These are phyloP conservation scores for Ectemnius lituratus DNA, from an alignment of 2,888 invertebrate species.

Conservation along the genomic window DNA sequence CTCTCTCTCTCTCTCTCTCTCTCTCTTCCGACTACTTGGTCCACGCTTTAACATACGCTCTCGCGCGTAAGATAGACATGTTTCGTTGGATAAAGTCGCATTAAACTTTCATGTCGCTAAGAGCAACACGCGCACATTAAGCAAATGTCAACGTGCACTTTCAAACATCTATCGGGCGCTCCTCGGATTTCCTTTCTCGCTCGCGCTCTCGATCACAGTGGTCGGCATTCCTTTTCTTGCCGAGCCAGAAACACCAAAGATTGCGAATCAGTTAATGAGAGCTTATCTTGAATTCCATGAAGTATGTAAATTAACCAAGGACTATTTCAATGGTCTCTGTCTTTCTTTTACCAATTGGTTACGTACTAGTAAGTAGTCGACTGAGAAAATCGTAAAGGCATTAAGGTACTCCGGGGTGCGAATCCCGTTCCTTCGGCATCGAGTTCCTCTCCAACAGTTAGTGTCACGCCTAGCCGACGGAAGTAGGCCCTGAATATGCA, in stretches of 20 bases:
- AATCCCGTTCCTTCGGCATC: neutral
- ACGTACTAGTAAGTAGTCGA: neutral
- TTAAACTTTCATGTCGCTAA: slow-evolving; percentile 28
- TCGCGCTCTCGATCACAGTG: neutral
- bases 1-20: no score
- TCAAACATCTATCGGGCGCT: slow-evolving; percentile 21
- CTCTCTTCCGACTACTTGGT: neutral
- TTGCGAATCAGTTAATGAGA: slow-evolving; percentile 46
- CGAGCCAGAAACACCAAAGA: slow-evolving; percentile 18
- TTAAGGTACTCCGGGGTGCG: neutral
- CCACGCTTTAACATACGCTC: neutral
- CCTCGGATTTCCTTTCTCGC: slow-evolving; percentile 24
- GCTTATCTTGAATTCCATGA: slow-evolving; percentile 36
- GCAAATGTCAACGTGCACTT: slow-evolving; percentile 38
- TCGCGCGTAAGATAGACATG: neutral
- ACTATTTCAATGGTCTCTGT: neutral
- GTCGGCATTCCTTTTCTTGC: slow-evolving; percentile 31
- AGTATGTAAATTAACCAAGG: slow-evolving; percentile 22
- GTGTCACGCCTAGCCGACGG: slow-evolving; percentile 9
- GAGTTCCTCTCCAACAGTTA: neutral
- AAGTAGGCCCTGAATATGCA: slow-evolving; percentile 28
- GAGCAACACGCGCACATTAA: slow-evolving; percentile 6
- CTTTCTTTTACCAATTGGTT: no score
- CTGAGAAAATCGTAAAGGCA: neutral
- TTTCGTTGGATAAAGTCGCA: slow-evolving; percentile 18